A percentile compares a stretch with the other conserved stretches of the same genome.
Conservation (phyloP, 2,888 invertebrate species). For the Heliconius cydno region DNA sequence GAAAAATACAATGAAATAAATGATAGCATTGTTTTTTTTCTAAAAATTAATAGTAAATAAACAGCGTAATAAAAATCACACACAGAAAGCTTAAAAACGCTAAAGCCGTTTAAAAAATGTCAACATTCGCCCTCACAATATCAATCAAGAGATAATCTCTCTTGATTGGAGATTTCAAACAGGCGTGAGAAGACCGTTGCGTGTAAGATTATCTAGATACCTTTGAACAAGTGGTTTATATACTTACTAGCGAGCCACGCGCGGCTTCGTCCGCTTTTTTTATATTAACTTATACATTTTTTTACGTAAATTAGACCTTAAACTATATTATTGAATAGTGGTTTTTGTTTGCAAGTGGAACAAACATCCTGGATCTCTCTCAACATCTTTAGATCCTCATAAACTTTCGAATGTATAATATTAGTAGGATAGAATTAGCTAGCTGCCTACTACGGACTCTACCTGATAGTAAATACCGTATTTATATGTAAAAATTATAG, state of each 20-base stretch:
- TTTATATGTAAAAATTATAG: too few species aligned
- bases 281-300: too few species aligned
- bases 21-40: not conserved
- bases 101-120: slow-evolving; percentile 7
- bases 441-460: too few species aligned
- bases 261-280: not conserved
- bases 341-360: too few species aligned
- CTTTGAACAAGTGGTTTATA: not conserved
- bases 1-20: too few species aligned
- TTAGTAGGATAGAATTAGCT: too few species aligned
- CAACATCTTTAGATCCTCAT: too few species aligned
- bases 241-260: not conserved
- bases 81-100: not conserved
- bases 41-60: not conserved
- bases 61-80: not conserved
- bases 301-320: too few species aligned
- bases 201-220: slow-evolving; percentile 29
- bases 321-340: too few species aligned
- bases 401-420: too few species aligned
- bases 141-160: slow-evolving; percentile 40
- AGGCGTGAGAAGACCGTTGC: slow-evolving; percentile 27
- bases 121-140: slow-evolving; percentile 20
- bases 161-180: slow-evolving; percentile 41
- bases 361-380: too few species aligned
- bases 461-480: not conserved